A percentile compares a stretch with the other conserved stretches of the same genome.
Evolutionary conservation across 2,888 invertebrate species (phyloP).

Genomic region (Eumerus sabulonum): DNA sequence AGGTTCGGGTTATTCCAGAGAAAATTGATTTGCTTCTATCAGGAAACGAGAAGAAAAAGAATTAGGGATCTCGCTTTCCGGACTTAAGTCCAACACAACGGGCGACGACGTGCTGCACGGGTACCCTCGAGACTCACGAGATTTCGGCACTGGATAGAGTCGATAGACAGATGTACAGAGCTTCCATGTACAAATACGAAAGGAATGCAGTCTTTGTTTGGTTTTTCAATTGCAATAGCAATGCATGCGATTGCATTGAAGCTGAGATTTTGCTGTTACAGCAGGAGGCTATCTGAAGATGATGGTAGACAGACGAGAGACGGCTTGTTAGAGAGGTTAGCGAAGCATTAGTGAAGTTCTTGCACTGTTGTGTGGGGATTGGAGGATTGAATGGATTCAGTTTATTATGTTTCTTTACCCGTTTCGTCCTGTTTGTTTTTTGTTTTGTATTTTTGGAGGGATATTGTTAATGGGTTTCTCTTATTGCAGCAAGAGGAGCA

Average conservation of each 20-base stretch:
- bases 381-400: conserved; percentile 43
- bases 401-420: conserved; percentile 32
- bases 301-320: neutral
- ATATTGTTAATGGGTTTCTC: conserved; percentile 60
- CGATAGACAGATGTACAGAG: neutral
- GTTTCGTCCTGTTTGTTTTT: neutral
- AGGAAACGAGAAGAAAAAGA: conserved; percentile 59
- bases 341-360: conserved; percentile 30
- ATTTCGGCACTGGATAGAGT: conserved; percentile 1
- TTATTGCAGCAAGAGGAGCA: conserved; percentile 32
- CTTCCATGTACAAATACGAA: conserved; percentile 1
- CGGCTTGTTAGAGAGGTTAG: conserved; percentile 40
- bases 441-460: conserved; percentile 51
- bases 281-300: neutral
- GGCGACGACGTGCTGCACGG: neutral
- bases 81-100: neutral
- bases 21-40: conserved; percentile 76
- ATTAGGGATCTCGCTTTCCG: conserved; percentile 55
- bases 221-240: conserved; percentile 30
- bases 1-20: conserved; percentile 74
- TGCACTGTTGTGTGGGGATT: neutral
- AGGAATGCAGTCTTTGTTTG: conserved; percentile 28
- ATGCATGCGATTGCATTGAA: conserved; percentile 10
- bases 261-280: neutral
- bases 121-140: conserved; percentile 13